phyloP scores from a whole-genome alignment of 2,113 vertebrate species.

The Dissostichus mawsoni region DNA sequence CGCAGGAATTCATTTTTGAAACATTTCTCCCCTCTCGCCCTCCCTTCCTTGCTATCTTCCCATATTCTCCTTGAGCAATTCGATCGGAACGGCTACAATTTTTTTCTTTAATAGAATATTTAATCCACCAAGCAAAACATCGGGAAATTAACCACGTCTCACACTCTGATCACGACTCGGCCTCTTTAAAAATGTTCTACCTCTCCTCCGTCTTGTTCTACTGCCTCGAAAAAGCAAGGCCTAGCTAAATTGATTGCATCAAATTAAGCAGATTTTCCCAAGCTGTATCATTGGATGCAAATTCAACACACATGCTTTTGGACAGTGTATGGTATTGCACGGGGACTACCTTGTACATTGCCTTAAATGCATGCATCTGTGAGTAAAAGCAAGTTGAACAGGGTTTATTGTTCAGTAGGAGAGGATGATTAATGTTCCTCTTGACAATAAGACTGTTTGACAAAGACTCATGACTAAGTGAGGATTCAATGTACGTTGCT shows the following conservation, averaged over 20 bases:
- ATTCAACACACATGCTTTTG: constrained; percentile 19
- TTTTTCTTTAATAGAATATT: constrained; percentile 65
- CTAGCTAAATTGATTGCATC: constrained; percentile 42
- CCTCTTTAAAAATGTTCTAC: background rate
- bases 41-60: constrained; percentile 27
- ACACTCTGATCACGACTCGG: constrained; percentile 6
- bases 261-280: constrained; percentile 40
- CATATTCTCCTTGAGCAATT: constrained; percentile 57
- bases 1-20: constrained; percentile 65
- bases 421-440: background rate
- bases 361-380: background rate
- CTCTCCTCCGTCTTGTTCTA: background rate
- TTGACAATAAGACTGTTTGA: background rate
- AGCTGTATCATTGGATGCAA: constrained; percentile 31
- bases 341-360: background rate
- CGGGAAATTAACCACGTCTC: constrained; percentile 62
- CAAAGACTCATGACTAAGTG: too few relatives aligned
- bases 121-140: constrained; percentile 70
- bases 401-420: background rate
- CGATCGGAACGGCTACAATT: constrained; percentile 4
- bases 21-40: constrained; percentile 28
- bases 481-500: too few relatives aligned
- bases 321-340: too few relatives aligned
- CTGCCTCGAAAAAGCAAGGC: constrained; percentile 8
- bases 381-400: background rate